Evolutionary conservation across 2,113 vertebrate genomes (phyloP), one percentile per base, ranked within the genome.

Genomic region (Paramormyrops kingsleyae): DNA sequence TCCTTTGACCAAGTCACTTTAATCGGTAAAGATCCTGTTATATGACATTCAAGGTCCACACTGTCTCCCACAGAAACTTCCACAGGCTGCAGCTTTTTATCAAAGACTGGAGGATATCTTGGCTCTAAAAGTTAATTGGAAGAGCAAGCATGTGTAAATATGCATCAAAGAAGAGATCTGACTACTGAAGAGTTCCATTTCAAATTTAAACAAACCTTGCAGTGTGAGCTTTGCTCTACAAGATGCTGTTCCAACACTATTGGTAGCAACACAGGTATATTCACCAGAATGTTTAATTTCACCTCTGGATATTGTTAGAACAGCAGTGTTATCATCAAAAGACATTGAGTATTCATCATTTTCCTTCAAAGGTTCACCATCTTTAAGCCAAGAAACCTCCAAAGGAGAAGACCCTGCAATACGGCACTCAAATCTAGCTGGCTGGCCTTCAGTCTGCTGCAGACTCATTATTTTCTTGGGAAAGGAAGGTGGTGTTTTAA

Each of bases 381-480:
- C 98, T 92, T 98, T 99, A 93, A 98, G 96, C 99, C 99, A 99
- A 88, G 97, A 97, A 66, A 98, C 96, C 59, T 99, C 96, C 83
- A 99, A 94, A 90, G 99, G 98, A 35, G 98, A 97, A 2, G 98
- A 98, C 92, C 99, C 98, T 77, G 97, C 97, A 50, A 99, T 97
- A 2, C 98, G 97, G 90, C 98, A 99, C 94, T 99, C 98, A 77
- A 98, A 98, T 87, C 98, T 98, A 84, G 21, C 96, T 0, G 97
- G 93, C 59, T 95, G 95, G 77, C 97, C 98, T 91, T 97, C 94
- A 0, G 93, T 97, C 92, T 98, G 97, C 39, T 97, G 97, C 88
- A 99, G 96, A 90, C 98, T 98, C 91, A 97, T 99, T 89, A 99
- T 95, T 93, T 99, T 99, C 93, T 97, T 98, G 12, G 97, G 94